Evolutionary conservation across 2,888 invertebrate species (phyloP).

Genomic region (Athalia cordata): DNA sequence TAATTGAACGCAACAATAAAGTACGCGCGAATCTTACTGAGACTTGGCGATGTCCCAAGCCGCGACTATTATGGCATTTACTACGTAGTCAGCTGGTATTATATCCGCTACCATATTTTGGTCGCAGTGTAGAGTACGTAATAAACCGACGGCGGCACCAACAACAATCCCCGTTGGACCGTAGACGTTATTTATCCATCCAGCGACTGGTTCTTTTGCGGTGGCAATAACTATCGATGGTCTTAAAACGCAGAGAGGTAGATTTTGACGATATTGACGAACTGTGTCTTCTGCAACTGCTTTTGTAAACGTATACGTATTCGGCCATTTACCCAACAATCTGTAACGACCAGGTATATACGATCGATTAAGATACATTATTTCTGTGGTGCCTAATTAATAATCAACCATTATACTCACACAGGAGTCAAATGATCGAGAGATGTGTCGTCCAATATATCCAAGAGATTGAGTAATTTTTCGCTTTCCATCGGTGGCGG

Average conservation of each 20-base stretch:
- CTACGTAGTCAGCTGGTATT: constrained; percentile 81
- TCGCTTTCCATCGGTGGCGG: constrained; percentile 62
- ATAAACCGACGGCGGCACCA: constrained; percentile 77
- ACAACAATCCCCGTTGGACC: constrained; percentile 79
- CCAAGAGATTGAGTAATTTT: constrained; percentile 61
- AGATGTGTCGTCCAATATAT: constrained; percentile 63
- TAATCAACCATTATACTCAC: constrained; percentile 56
- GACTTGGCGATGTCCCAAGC: constrained; percentile 75
- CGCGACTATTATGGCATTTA: constrained; percentile 78
- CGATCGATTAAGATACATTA: not conserved
- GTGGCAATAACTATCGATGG: constrained; percentile 79
- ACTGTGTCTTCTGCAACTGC: constrained; percentile 81
- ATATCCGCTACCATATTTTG: constrained; percentile 77
- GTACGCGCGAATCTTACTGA: constrained; percentile 53
- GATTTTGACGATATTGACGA: constrained; percentile 73
- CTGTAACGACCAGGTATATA: constrained; percentile 67
- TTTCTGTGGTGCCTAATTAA: constrained; percentile 5
- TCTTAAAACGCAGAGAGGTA: constrained; percentile 82
- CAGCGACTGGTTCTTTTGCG: constrained; percentile 72
- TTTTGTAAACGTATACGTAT: constrained; percentile 85
- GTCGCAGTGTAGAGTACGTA: constrained; percentile 78
- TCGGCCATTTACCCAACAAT: constrained; percentile 77
- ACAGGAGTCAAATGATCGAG: constrained; percentile 60
- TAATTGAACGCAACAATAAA: not conserved
- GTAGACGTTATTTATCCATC: constrained; percentile 84